phyloP scores from a whole-genome alignment of 2,888 invertebrate genomes.

The Drosophila kuntzei region DNA sequence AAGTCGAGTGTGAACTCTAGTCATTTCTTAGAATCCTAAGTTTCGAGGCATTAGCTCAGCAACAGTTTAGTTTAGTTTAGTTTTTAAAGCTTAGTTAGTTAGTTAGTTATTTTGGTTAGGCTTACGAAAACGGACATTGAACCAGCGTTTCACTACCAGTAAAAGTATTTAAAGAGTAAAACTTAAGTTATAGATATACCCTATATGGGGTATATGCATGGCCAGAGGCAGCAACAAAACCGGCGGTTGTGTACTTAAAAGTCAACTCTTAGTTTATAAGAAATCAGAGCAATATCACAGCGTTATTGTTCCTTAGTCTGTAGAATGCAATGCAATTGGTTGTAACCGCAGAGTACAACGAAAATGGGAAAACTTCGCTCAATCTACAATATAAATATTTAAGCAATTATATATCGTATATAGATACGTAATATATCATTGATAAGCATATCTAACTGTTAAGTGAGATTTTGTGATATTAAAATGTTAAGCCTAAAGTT shows the following conservation, averaged over 20 bases:
- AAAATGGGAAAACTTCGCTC: conserved; percentile 79
- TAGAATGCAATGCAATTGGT: conserved; percentile 62
- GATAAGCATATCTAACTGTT: conserved; percentile 66
- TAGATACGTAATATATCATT: conserved; percentile 62
- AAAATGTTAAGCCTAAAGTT: conserved; percentile 77
- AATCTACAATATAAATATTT: conserved; percentile 57
- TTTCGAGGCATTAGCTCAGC: conserved; percentile 42
- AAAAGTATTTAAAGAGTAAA: conserved; percentile 80
- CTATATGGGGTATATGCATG: conserved; percentile 25
- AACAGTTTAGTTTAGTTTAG: conserved; percentile 38
- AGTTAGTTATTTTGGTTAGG: conserved; percentile 39
- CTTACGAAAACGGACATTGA: conserved; percentile 63
- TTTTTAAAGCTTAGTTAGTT: conserved; percentile 31
- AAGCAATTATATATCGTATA: conserved; percentile 23
- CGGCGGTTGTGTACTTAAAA: conserved; percentile 84
- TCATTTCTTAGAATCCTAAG: conserved; percentile 75
- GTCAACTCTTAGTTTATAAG: conserved; percentile 57
- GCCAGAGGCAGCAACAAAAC: conserved; percentile 69
- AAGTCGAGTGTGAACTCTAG: conserved; percentile 84
- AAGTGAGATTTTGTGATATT: conserved; percentile 76
- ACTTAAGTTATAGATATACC: conserved; percentile 53
- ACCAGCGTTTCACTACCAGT: conserved; percentile 81
- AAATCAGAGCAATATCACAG: conserved; percentile 81
- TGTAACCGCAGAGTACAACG: conserved; percentile 80
- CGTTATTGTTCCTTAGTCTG: conserved; percentile 83